Evolutionary conservation across 2,888 invertebrate genomes (phyloP).

Genomic region (Trachelus stipa): DNA sequence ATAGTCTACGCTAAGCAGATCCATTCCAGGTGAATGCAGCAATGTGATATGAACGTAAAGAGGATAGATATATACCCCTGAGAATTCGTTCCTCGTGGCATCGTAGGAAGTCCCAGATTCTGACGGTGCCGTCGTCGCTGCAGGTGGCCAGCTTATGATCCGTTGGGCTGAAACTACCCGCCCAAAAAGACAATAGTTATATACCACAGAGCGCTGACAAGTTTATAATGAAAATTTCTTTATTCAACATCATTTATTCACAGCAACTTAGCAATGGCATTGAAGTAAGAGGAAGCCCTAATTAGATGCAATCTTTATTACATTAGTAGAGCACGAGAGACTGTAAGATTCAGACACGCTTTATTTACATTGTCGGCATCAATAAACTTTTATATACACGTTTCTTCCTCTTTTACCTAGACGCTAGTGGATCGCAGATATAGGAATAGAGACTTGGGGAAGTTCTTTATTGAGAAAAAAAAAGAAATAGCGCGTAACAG

Average conservation of each 20-base stretch:
- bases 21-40: conserved; percentile 1
- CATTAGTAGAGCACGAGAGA: background rate
- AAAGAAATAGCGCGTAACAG: conserved; percentile 2
- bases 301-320: background rate
- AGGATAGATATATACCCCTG: conserved; percentile 71
- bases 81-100: conserved; percentile 96
- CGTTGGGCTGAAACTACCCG: conserved; percentile 95
- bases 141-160: conserved; percentile 99
- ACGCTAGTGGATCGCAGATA: background rate
- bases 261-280: background rate
- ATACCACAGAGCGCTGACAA: conserved; percentile 38
- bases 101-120: conserved; percentile 98
- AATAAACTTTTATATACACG: background rate
- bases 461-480: conserved; percentile 15
- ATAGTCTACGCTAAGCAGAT: background rate
- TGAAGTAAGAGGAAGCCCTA: background rate
- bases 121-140: conserved; percentile 98
- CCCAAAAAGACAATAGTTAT: conserved; percentile 55
- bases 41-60: background rate
- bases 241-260: conserved; percentile 29
- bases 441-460: background rate
- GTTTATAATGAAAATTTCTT: conserved; percentile 61
- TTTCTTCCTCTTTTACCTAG: background rate
- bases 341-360: background rate
- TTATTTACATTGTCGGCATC: background rate